phyloP scores from a whole-genome alignment of 2,113 vertebrate genomes.

The Psittacus erithacus region DNA sequence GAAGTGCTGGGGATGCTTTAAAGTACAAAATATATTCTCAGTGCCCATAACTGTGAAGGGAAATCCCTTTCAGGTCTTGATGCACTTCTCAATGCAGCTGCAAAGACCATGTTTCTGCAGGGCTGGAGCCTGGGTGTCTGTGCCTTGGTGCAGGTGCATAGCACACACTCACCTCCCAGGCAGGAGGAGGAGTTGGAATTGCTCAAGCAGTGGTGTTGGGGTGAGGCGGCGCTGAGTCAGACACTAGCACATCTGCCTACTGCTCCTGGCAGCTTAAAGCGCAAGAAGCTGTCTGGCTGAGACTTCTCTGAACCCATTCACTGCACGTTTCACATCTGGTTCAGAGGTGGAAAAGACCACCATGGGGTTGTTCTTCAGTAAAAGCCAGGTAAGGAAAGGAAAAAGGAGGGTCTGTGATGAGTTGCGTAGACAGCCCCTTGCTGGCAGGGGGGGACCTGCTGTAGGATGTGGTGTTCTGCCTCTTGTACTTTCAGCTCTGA shows the following conservation, averaged over 20 bases:
- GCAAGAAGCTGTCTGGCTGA: neutral
- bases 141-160: fast-evolving
- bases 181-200: conserved; percentile 40
- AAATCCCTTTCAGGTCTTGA: neutral
- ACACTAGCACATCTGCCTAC: conserved; percentile 53
- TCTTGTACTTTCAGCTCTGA: neutral
- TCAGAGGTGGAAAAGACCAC: fast-evolving
- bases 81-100: no score
- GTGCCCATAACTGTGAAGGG: neutral
- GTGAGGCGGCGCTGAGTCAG: conserved; percentile 72
- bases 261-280: conserved; percentile 36
- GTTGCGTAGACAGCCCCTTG: neutral
- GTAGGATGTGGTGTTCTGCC: neutral
- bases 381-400: conserved; percentile 45
- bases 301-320: neutral
- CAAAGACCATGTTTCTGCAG: neutral
- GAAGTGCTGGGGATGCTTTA: neutral
- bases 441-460: neutral
- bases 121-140: neutral
- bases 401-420: neutral
- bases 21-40: neutral
- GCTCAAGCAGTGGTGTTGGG: neutral
- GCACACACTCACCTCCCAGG: fast-evolving
- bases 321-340: neutral
- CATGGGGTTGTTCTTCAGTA: conserved; percentile 63